Evolutionary conservation across 2,888 invertebrate genomes (phyloP), one percentile per base, ranked within the genome.

Genomic region (Coenonympha glycerion): DNA sequence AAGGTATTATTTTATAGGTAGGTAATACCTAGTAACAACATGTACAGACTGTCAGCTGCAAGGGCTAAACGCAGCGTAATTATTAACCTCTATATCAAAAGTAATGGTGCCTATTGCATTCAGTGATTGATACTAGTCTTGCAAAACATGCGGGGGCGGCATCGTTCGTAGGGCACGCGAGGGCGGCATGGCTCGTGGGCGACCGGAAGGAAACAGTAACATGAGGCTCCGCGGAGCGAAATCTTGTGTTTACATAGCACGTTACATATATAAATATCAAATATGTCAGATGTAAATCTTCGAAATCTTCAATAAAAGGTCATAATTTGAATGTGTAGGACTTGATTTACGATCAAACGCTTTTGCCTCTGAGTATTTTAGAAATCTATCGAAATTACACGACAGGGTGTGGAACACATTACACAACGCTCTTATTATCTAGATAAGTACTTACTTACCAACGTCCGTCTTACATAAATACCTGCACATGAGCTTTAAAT

Each of bases 171-270:
- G 58, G 73, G 63, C 52, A 63, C 57, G 76, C 68, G 69, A 73
- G 77, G 68, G 69, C 62, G 54, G 50, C 59, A n/a, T n/a, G n/a
- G n/a, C n/a, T n/a, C 65, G 85, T 84, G 73, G 85, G 84, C 74
- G 80, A 67, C 81, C 83, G 85, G 84, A 85, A 85, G 86, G 82
- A 83, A 86, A 66, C 70, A 62, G 62, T 67, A 66, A 67, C 71
- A 76, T 73, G 76, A 69, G 69, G 67, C 68, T 41, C 34, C 31
- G 36, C 24, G 37, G 39, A 47, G 34, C 44, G 36, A 40, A 46
- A 39, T 45, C 24, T 48, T 16, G 47, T 41, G 16, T 37, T 34
- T 51, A 47, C 22, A 31, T 42, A 46, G 42, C 40, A 15, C 33
- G 28, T 39, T 37, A 37, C 26, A n/a, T 3, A 28, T 28, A 9